Evolutionary conservation across 2,797 vertebrate species (phyloP), one percentile per base, ranked within the genome.

Genomic region (Leuciscus waleckii): DNA sequence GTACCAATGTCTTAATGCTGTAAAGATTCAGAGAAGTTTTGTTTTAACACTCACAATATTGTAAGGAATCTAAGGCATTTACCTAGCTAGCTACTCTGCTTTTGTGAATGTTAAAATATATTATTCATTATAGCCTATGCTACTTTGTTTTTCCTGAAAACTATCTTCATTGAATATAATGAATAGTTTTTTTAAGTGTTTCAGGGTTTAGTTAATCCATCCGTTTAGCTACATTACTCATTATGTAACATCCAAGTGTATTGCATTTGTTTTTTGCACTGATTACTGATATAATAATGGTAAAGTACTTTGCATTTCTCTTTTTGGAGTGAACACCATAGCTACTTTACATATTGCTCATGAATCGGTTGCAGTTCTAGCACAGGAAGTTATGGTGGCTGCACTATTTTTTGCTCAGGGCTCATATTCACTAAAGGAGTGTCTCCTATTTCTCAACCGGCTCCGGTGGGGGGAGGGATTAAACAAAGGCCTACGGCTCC

Each of bases 401-500:
- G 56, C 46, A 68, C 63, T 56, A 78, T 78, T 84, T 74, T 46
- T 21, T 56, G 63, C 46, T 75, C 39, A 9, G 58, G 46, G 46
- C 26, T 68, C 26, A n/a, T 63, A 70, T 86, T 86, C 67, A 73
- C 67, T 67, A 78, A 41, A 71, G 37, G 21, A 71, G 56, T 65
- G 70, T 81, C 58, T 81, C 49, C 51, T 63, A 13, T 86, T 84
- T 79, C 74, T 78, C 68, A 77, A 91, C 89, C 80, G 80, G 90
- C 91, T 87, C 86, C 89, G 89, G 87, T 89, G 90, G 91, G 93
- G 94, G 94, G 93, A 94, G 95, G 94, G 94, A 94, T 94, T 95
- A 94, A 94, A 61, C 86, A 84, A 67, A 81, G 63, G 82, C 82
- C 76, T 87, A 51, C 1, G 7, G 49, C 37, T 32, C 68, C 9